Base-by-base conservation (phyloP, 2,797 vertebrate genomes). In the Molothrus aeneus region DNA sequence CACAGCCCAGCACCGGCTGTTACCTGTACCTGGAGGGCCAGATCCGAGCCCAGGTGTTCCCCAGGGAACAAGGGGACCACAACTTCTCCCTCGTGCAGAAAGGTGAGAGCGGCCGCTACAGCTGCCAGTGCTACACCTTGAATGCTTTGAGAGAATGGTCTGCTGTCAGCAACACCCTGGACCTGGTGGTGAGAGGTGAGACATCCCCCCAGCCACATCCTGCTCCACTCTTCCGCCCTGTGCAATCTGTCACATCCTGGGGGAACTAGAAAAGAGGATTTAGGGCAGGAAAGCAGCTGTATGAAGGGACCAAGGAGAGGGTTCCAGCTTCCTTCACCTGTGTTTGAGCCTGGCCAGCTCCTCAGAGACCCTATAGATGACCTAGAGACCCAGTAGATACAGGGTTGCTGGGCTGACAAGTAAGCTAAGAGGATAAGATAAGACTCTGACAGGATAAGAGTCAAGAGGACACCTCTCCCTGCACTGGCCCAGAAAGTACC, bases 111-210 rank as follows among this genome's bases (percentile, higher is more conserved):
- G 91, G 93, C 43, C 42, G 18, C 89, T 96, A 95, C 91, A 94
- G 89, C 78, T 94, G 91, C 80, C 93, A 93, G 70, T 96, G 93
- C 47, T 86, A 29, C 54, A 32, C 5, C 20, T 1, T 0, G 9
- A 6, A 0, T 4, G 2, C 4, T 72, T 28, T 1, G 0, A 1
- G 5, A 1, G 0, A 78, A 31, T 93, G 89, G 83, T 90, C 86
- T 38, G n/a, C 61, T 36, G 53, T 47, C 54, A 96, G 95, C 74
- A 20, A 84, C 10, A 18, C 20, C 29, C 45, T 92, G 84, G 65
- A 86, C 40, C 18, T 95, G 57, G 78, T 71, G 24, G 86, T 94
- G 78, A 93, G 50, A 92, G 91, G 95, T 95, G 50, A 95, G 89
- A 84, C 29, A 40, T 7, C 7, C 5, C 29, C 64, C 26, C 12